Percentiles rank a stretch among this genome's conserved stretches.
Evolutionary conservation across 1,140 invertebrate species (phyloP).

Genomic region (Carcinoscorpius rotundicauda): DNA sequence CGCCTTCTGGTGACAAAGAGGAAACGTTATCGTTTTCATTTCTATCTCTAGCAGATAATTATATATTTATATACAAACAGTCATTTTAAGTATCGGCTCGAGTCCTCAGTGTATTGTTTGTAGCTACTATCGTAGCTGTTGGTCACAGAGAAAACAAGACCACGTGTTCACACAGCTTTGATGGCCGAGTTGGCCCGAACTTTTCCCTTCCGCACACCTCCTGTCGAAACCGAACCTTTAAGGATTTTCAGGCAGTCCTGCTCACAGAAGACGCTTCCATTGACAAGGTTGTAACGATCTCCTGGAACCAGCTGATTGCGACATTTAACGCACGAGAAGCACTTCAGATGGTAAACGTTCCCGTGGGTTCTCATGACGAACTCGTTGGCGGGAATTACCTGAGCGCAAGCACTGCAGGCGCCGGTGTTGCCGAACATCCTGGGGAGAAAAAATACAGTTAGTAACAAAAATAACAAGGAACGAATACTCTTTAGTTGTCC

Average conservation of each 20-base stretch:
- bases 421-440: slow-evolving; percentile 80
- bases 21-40: too few relatives aligned
- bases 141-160: too few relatives aligned
- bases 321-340: slow-evolving; percentile 86
- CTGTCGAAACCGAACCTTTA: slow-evolving; percentile 36
- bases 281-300: slow-evolving; percentile 77
- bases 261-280: slow-evolving; percentile 74
- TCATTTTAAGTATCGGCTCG: too few relatives aligned
- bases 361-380: slow-evolving; percentile 62
- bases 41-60: too few relatives aligned
- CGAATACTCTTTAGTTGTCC: too few relatives aligned
- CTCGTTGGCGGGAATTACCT: slow-evolving; percentile 78
- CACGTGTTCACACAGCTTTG: slow-evolving; percentile 5
- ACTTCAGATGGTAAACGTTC: slow-evolving; percentile 83
- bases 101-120: too few relatives aligned
- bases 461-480: too few relatives aligned
- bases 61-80: too few relatives aligned
- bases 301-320: slow-evolving; percentile 68
- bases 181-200: slow-evolving; percentile 20
- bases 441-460: slow-evolving; percentile 31
- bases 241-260: slow-evolving; percentile 84
- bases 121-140: too few relatives aligned
- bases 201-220: slow-evolving; percentile 20
- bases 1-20: too few relatives aligned
- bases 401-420: slow-evolving; percentile 73